phyloP scores from a whole-genome alignment of 2,113 vertebrate genomes.

The Cyphomyrus discorhynchus region DNA sequence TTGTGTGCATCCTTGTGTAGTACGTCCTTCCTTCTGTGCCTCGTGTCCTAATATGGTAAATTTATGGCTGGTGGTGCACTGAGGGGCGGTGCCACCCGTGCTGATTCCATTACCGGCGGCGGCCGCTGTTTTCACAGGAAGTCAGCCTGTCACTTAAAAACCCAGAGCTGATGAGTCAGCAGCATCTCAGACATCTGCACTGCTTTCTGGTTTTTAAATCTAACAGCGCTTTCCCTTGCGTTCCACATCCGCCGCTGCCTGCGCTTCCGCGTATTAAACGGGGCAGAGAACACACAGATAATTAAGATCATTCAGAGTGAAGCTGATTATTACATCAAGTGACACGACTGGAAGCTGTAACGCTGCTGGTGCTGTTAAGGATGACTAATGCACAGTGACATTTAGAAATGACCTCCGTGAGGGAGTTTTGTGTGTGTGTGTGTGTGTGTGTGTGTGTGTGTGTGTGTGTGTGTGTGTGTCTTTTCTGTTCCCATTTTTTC shows the following conservation, averaged over 20 bases:
- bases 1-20: slow-evolving; percentile 26
- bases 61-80: background rate
- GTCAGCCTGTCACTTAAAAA: background rate
- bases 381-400: background rate
- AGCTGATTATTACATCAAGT: slow-evolving; percentile 17
- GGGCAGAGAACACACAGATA: background rate
- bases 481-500: background rate
- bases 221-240: background rate
- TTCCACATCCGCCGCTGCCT: background rate
- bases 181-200: background rate
- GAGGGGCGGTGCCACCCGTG: background rate
- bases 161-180: slow-evolving; percentile 1
- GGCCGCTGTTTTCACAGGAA: background rate
- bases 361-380: slow-evolving; percentile 1
- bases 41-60: background rate
- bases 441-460: no score
- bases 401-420: background rate
- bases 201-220: background rate
- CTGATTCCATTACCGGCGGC: background rate
- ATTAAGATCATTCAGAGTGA: background rate
- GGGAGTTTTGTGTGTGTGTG: background rate
- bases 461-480: background rate
- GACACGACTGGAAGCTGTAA: slow-evolving; percentile 15
- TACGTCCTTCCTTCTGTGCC: background rate
- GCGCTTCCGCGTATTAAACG: background rate